Evolutionary conservation across 2,113 vertebrate species (phyloP).

Genomic region (Neogobius melanostomus): DNA sequence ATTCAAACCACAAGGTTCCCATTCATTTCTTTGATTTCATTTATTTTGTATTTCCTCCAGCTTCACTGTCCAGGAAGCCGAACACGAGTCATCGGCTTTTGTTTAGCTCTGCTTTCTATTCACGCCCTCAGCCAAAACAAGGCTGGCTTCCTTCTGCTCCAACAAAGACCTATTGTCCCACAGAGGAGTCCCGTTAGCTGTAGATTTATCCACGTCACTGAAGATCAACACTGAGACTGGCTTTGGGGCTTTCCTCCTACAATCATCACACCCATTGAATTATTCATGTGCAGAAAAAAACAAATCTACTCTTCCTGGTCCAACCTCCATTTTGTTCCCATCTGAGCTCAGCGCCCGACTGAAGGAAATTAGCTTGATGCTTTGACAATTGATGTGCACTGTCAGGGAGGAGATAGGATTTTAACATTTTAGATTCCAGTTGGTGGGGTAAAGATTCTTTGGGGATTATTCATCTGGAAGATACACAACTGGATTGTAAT

Average conservation of each 20-base stretch:
- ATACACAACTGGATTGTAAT: no score
- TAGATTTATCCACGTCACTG: conserved; percentile 2
- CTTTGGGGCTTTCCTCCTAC: conserved; percentile 21
- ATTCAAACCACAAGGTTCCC: neutral
- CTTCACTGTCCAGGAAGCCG: neutral
- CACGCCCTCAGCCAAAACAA: conserved; percentile 36
- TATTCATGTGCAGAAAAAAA: conserved; percentile 24
- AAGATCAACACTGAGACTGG: neutral
- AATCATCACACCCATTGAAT: conserved; percentile 4
- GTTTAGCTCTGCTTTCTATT: conserved; percentile 35
- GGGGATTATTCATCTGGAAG: no score
- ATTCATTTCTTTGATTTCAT: conserved; percentile 1
- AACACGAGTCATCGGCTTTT: conserved; percentile 18
- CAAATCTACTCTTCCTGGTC: conserved; percentile 26
- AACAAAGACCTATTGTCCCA: conserved; percentile 59
- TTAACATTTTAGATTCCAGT: neutral
- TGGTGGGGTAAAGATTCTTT: no score
- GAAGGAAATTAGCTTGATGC: neutral
- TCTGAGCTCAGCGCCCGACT: conserved; percentile 7
- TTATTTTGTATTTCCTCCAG: neutral
- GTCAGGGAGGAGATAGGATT: conserved; percentile 23
- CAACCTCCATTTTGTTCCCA: conserved; percentile 25
- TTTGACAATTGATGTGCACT: conserved; percentile 27
- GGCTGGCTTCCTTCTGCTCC: conserved; percentile 25
- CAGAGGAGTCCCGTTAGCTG: conserved; percentile 15